phyloP scores from a whole-genome alignment of 37 sponge, comb jelly and placozoan genomes.

The Crambe crambe region DNA sequence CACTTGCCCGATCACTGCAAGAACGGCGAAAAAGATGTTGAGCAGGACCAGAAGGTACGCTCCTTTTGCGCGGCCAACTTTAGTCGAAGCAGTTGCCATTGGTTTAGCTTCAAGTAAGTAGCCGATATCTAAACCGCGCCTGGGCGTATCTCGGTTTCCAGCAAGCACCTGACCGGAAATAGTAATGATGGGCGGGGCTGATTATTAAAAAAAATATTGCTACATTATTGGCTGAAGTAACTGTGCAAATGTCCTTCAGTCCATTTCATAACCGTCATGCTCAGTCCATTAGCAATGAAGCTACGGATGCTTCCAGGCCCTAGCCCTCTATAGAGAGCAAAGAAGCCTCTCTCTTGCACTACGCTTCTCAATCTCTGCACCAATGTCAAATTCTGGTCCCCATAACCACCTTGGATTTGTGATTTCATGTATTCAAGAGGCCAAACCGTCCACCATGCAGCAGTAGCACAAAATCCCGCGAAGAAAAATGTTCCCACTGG shows the following conservation, averaged over 20 bases:
- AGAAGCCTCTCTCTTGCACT: constrained; percentile 38
- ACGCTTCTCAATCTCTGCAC: constrained; percentile 38
- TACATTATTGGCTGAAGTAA: too few species aligned
- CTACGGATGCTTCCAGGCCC: constrained; percentile 63
- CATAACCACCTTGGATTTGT: constrained; percentile 70
- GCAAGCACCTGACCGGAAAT: too few species aligned
- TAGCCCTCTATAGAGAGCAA: constrained; percentile 68
- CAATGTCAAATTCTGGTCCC: neutral
- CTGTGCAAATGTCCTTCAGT: too few species aligned
- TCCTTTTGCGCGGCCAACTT: too few species aligned
- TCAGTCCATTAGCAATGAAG: constrained; percentile 68
- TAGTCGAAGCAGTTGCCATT: too few species aligned
- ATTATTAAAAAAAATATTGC: too few species aligned
- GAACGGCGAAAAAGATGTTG: constrained; percentile 43
- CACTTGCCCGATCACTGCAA: constrained; percentile 60
- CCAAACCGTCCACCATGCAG: constrained; percentile 77
- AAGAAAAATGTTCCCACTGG: constrained; percentile 64
- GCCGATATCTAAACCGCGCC: too few species aligned
- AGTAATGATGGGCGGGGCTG: too few species aligned
- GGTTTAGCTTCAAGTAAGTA: too few species aligned
- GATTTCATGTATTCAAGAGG: constrained; percentile 80
- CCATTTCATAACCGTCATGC: constrained; percentile 63
- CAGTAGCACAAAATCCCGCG: constrained; percentile 39
- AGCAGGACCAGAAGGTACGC: constrained; percentile 2
- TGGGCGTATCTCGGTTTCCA: too few species aligned